A percentile compares a stretch with the other conserved stretches of the same genome.
Evolutionary conservation across 1,140 invertebrate genomes (phyloP).

Genomic region (Formica exsecta): DNA sequence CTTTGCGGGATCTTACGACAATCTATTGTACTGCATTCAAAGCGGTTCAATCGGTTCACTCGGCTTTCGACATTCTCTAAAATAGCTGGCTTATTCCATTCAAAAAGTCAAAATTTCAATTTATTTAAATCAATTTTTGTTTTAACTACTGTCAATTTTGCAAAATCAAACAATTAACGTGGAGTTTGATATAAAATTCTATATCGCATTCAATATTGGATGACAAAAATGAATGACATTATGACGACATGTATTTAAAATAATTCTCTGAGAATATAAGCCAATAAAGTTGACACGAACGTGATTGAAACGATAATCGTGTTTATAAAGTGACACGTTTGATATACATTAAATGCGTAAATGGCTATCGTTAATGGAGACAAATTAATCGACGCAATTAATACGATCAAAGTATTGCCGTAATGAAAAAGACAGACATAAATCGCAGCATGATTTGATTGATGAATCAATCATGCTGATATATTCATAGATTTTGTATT

Average conservation of each 20-base stretch:
- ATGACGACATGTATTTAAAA: conserved; percentile 16
- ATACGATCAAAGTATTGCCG: conserved; percentile 3
- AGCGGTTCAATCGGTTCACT: conserved; percentile 30
- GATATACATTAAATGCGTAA: conserved; percentile 17
- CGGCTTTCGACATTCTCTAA: conserved; percentile 10
- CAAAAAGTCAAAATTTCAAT: conserved; percentile 2
- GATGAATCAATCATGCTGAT: conserved; percentile 23
- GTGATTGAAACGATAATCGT: conserved; percentile 28
- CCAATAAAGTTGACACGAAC: conserved; percentile 10
- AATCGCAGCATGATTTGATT: conserved; percentile 16
- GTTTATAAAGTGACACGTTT: conserved; percentile 47
- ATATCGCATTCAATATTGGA: conserved; percentile 2
- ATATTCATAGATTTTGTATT: conserved; percentile 25
- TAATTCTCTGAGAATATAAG: not conserved
- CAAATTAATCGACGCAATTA: conserved; percentile 35
- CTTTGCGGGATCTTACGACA: conserved; percentile 49
- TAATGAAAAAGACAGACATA: conserved; percentile 30
- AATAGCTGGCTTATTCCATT: conserved; percentile 31
- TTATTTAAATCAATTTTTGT: not conserved
- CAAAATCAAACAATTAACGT: not conserved
- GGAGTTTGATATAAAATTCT: not conserved
- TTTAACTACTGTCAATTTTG: not conserved
- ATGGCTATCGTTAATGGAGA: conserved; percentile 31
- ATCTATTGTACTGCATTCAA: conserved; percentile 43
- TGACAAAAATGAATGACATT: conserved; percentile 12